Evolutionary conservation across 2,113 vertebrate species (phyloP), one percentile per base, ranked within the genome.

Genomic region (Siphamia tubifer): DNA sequence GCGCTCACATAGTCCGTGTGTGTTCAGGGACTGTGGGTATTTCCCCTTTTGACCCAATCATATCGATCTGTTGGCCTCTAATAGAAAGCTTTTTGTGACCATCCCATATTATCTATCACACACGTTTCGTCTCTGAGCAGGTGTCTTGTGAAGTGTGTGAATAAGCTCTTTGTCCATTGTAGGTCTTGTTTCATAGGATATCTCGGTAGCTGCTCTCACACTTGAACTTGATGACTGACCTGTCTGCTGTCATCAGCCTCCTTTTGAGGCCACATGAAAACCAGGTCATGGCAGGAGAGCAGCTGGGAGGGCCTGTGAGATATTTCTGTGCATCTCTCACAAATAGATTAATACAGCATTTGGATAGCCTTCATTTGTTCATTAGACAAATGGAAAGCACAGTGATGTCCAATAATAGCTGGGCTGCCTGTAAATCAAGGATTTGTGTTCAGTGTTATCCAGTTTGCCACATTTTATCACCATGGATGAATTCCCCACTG

Each of bases 141-240:
- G 87, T 90, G 87, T 80, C 68, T 82, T n/a, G n/a, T n/a, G n/a
- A n/a, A n/a, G n/a, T n/a, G n/a, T n/a, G n/a, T n/a, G 61, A 81
- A 74, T 49, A 68, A 70, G 54, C 42, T 44, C 79, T 87, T 90
- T 91, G 84, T 90, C 62, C 63, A 4, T 2, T 48, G 51, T 5
- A 42, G 55, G 57, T 30, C 51, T 38, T 20, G 16, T 53, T 3
- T n/a, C 2, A 2, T 63, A 54, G 32, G 65, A 66, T 63, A 23
- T 9, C 71, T 34, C 16, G 9, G 28, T 3, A 35, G 63, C 17
- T 5, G 68, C 56, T 44, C 53, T 52, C 60, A 42, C 67, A 60
- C 65, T 49, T 81, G 49, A 76, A 71, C 49, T 9, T 4, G 16
- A 31, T 48, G 42, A 23, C 54, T 51, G 57, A 24, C 3, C 74